A percentile compares a stretch with the other conserved stretches of the same genome.
These are phyloP conservation scores for Propithecus deckenii DNA, from an alignment of 2,797 vertebrate genomes.

Conservation along the genomic window DNA sequence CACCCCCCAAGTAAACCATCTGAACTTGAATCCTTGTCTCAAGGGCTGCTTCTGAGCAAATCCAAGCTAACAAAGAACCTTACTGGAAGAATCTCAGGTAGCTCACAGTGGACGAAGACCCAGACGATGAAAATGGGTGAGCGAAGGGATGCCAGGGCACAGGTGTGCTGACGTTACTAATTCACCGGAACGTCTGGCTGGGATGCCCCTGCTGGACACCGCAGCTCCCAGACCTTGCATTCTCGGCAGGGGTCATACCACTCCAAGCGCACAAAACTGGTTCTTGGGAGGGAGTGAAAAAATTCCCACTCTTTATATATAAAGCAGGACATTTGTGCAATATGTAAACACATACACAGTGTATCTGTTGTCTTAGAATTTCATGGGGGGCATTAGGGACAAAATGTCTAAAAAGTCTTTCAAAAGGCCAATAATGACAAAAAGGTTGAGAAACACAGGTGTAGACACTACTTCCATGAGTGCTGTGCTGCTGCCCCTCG, in stretches of 20 bases:
- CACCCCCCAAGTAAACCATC: background rate
- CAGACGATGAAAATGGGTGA: background rate
- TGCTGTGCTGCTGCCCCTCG: background rate
- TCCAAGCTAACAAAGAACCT: background rate
- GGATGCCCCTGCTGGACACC: no score
- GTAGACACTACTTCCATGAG: background rate
- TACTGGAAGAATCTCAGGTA: background rate
- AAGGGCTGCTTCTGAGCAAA: background rate
- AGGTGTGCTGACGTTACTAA: background rate
- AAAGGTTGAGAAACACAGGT: no score
- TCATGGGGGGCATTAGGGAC: background rate
- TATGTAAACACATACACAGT: background rate
- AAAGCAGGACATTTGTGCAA: background rate
- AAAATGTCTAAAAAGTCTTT: background rate
- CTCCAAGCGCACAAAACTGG: background rate
- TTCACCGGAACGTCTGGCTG: background rate
- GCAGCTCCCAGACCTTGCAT: background rate
- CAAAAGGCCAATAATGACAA: background rate
- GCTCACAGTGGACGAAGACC: background rate
- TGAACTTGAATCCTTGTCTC: background rate
- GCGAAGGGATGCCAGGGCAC: background rate
- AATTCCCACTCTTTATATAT: background rate
- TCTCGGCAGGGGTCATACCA: background rate
- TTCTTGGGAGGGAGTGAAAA: background rate
- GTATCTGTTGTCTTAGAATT: background rate